A percentile compares a stretch with the other conserved stretches of the same genome.
These are phyloP conservation scores for Nemoura dubitans DNA, from an alignment of 2,888 invertebrate genomes.

Conservation along the genomic window DNA sequence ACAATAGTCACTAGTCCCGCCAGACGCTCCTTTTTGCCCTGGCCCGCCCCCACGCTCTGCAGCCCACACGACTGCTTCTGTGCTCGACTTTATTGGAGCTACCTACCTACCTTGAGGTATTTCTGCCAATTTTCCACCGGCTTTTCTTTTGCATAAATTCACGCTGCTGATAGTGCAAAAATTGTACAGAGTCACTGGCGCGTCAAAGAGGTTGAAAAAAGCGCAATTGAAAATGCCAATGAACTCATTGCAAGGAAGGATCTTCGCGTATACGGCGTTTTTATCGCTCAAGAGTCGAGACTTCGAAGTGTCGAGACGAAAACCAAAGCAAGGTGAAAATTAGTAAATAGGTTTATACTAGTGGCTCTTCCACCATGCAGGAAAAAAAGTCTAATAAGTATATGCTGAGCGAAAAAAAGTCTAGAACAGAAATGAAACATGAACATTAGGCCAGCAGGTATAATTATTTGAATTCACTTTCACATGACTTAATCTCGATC, in stretches of 20 bases:
- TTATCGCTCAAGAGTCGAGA: background rate
- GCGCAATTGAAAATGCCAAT: conserved; percentile 16
- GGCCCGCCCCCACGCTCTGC: too few species aligned
- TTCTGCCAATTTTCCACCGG: background rate
- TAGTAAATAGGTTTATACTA: background rate
- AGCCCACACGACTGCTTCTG: too few species aligned
- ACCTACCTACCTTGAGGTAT: background rate
- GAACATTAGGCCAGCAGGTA: background rate
- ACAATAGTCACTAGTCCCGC: too few species aligned
- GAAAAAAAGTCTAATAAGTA: background rate
- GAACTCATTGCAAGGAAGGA: background rate
- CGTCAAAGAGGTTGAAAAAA: background rate
- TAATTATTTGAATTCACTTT: background rate
- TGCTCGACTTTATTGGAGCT: too few species aligned
- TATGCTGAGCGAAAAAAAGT: background rate
- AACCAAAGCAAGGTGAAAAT: conserved; percentile 7
- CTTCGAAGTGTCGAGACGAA: background rate
- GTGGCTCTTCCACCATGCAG: background rate
- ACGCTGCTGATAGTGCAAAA: background rate
- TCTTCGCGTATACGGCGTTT: background rate
- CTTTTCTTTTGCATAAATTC: background rate
- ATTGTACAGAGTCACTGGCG: background rate
- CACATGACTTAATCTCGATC: background rate
- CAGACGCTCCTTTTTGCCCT: background rate
- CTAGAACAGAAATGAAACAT: background rate